These are phyloP conservation scores for Staurois parvus DNA, from an alignment of 2,797 vertebrate species.

Conservation along the genomic window DNA sequence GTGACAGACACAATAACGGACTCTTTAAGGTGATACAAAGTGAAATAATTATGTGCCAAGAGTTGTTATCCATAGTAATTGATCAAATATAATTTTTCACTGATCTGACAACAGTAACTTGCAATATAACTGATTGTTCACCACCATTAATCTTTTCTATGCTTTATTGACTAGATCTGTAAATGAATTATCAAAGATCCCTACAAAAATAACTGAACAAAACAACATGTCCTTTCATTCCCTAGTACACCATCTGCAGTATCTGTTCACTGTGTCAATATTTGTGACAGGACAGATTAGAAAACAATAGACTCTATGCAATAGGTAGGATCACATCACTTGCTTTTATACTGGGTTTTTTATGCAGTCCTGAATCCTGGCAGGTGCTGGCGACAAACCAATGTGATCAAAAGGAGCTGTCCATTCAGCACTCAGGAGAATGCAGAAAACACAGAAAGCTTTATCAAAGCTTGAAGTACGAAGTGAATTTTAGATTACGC, in stretches of 20 bases:
- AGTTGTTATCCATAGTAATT: background rate
- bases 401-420: slow-evolving; percentile 7
- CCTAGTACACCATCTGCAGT: background rate
- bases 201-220: background rate
- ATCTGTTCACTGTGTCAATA: slow-evolving; percentile 13
- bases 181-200: background rate
- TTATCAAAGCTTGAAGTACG: background rate
- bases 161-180: background rate
- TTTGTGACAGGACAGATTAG: background rate
- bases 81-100: background rate
- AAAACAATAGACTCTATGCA: background rate
- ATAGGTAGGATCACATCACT: background rate
- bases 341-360: background rate
- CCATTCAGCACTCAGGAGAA: background rate
- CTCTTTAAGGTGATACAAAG: background rate
- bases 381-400: slow-evolving; percentile 7
- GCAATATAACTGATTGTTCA: no score
- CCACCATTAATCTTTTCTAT: no score
- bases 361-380: background rate
- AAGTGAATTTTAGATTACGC: background rate
- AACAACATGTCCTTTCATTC: background rate
- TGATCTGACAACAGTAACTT: background rate
- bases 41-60: background rate
- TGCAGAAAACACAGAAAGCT: background rate
- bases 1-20: no score